Evolutionary conservation across 2,797 vertebrate genomes (phyloP).

Genomic region (Pangasius djambal): DNA sequence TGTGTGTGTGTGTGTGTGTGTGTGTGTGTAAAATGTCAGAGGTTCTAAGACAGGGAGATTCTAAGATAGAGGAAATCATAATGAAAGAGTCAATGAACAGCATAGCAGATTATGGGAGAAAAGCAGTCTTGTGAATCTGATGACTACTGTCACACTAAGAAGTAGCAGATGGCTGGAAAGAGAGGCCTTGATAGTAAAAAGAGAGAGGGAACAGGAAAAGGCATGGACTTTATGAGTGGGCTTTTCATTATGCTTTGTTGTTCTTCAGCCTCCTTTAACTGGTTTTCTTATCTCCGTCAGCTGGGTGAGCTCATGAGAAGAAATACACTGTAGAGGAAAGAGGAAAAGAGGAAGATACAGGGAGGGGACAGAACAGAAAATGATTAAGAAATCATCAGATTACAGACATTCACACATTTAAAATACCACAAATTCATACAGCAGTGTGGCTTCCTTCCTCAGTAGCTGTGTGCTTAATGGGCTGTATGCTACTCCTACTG

Average conservation of each 20-base stretch:
- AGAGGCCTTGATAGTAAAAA: slow-evolving; percentile 68
- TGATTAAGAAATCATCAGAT: neutral
- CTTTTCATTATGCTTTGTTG: slow-evolving; percentile 44
- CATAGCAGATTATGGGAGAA: slow-evolving; percentile 41
- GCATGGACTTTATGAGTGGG: slow-evolving; percentile 59
- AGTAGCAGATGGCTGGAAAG: slow-evolving; percentile 71
- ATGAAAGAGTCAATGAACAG: slow-evolving; percentile 55
- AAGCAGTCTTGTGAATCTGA: slow-evolving; percentile 56
- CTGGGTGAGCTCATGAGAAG: slow-evolving; percentile 76
- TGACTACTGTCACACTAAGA: slow-evolving; percentile 63
- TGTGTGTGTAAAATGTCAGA: slow-evolving; percentile 54
- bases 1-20: slow-evolving; percentile 58
- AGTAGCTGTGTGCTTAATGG: neutral
- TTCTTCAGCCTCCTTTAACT: slow-evolving; percentile 59
- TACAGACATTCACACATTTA: neutral
- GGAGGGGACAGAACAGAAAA: slow-evolving; percentile 10
- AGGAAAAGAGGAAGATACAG: neutral
- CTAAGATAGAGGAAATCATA: slow-evolving; percentile 54
- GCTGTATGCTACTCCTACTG: neutral
- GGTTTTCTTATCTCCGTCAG: slow-evolving; percentile 65
- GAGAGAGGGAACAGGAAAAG: slow-evolving; percentile 39
- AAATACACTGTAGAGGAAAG: slow-evolving; percentile 74
- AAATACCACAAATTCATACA: neutral
- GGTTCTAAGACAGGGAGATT: slow-evolving; percentile 60
- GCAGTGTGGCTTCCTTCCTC: slow-evolving; percentile 2